These are phyloP conservation scores for Hylaeus volcanicus DNA, from an alignment of 1,140 invertebrate species.

Conservation along the genomic window DNA sequence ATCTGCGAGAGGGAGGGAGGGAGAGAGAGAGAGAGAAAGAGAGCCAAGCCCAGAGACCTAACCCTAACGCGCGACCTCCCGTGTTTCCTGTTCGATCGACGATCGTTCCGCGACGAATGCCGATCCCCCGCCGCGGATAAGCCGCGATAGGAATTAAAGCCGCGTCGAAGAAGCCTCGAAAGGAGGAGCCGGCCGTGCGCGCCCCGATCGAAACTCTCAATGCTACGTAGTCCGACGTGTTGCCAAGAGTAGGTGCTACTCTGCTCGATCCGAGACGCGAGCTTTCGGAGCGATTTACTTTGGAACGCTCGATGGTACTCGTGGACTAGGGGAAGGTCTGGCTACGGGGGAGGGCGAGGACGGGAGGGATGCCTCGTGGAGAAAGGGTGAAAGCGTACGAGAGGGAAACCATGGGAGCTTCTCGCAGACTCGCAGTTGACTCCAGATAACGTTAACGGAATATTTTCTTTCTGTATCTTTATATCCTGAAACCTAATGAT, in stretches of 20 bases:
- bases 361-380: too few relatives aligned
- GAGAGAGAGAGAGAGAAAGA: neutral
- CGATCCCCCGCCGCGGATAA: neutral
- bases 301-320: too few relatives aligned
- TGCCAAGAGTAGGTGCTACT: neutral
- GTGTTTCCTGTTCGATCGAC: slow-evolving; percentile 70
- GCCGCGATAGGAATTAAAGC: neutral
- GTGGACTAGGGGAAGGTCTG: too few relatives aligned
- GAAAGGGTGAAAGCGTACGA: too few relatives aligned
- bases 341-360: too few relatives aligned
- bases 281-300: too few relatives aligned
- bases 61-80: slow-evolving; percentile 68
- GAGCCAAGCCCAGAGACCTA: slow-evolving; percentile 67
- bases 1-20: neutral
- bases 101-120: slow-evolving; percentile 10
- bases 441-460: too few relatives aligned
- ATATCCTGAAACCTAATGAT: too few relatives aligned
- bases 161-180: neutral
- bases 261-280: too few relatives aligned
- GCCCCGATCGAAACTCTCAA: neutral
- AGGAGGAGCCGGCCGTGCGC: neutral
- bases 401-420: too few relatives aligned
- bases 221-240: neutral
- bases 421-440: too few relatives aligned
- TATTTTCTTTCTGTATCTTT: too few relatives aligned